These are phyloP conservation scores for Molossus molossus DNA, from an alignment of 2,797 vertebrate genomes.

Conservation along the genomic window DNA sequence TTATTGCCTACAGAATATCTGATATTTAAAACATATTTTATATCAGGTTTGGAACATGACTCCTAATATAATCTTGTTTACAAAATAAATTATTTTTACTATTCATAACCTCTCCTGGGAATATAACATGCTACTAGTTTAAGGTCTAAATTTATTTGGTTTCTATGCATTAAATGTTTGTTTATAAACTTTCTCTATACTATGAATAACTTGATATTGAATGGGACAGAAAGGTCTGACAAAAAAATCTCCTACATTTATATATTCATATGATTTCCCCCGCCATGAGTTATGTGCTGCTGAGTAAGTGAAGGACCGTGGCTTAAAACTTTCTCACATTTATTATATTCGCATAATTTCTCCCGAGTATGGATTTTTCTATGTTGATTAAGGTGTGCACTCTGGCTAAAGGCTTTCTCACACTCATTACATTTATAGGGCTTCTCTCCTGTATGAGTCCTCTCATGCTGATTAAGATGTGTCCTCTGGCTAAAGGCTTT, in stretches of 20 bases:
- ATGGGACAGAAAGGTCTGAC: constrained; percentile 65
- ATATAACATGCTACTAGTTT: constrained; percentile 32
- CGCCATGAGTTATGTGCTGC: constrained; percentile 7
- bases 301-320: constrained; percentile 64
- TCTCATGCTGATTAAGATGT: constrained; percentile 83
- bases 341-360: constrained; percentile 77
- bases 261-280: constrained; percentile 30
- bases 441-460: constrained; percentile 79
- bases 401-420: constrained; percentile 79
- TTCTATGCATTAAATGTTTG: constrained; percentile 57
- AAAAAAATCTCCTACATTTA: constrained; percentile 71
- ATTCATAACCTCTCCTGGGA: constrained; percentile 2
- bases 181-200: constrained; percentile 12
- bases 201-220: constrained; percentile 48
- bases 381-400: constrained; percentile 81
- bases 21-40: constrained; percentile 42
- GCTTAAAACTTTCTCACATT: constrained; percentile 74
- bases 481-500: constrained; percentile 84
- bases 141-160: constrained; percentile 45
- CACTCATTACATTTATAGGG: constrained; percentile 83
- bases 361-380: constrained; percentile 74
- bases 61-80: constrained; percentile 39
- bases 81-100: constrained; percentile 69
- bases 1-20: constrained; percentile 52
- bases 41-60: constrained; percentile 32